These are phyloP conservation scores for Plectrocnemia conspersa DNA, from an alignment of 1,140 invertebrate species.

Conservation along the genomic window DNA sequence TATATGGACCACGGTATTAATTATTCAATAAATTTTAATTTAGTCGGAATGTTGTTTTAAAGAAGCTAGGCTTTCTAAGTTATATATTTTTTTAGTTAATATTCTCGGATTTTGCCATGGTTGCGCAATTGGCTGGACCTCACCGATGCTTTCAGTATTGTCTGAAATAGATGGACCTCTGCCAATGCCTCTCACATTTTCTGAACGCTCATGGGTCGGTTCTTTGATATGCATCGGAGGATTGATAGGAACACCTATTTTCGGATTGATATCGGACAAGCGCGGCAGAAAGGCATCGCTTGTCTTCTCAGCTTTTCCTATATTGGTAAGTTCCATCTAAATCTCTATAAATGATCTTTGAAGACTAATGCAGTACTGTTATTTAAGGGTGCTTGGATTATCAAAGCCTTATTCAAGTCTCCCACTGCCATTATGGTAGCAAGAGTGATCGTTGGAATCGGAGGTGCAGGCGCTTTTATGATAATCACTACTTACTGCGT, in stretches of 20 bases:
- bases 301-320: constrained; percentile 10
- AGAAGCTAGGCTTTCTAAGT: no score
- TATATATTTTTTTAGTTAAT: constrained; percentile 35
- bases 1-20: neutral
- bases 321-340: constrained; percentile 14
- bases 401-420: constrained; percentile 41
- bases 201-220: constrained; percentile 53
- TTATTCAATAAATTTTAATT: neutral
- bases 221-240: constrained; percentile 51
- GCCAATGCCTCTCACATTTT: constrained; percentile 34
- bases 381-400: no score
- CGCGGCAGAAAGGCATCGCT: constrained; percentile 49
- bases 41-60: neutral
- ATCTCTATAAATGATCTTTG: neutral
- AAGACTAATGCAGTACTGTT: no score
- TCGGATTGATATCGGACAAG: constrained; percentile 54
- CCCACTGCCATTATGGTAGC: constrained; percentile 38
- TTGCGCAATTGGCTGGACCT: constrained; percentile 40
- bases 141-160: constrained; percentile 37
- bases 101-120: constrained; percentile 39
- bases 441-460: constrained; percentile 44
- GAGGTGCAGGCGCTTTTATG: constrained; percentile 50
- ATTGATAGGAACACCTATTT: constrained; percentile 47
- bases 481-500: constrained; percentile 54
- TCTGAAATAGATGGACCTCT: constrained; percentile 37